Evolutionary conservation across 2,888 invertebrate genomes (phyloP).

Genomic region (Neoscelio sp.): DNA sequence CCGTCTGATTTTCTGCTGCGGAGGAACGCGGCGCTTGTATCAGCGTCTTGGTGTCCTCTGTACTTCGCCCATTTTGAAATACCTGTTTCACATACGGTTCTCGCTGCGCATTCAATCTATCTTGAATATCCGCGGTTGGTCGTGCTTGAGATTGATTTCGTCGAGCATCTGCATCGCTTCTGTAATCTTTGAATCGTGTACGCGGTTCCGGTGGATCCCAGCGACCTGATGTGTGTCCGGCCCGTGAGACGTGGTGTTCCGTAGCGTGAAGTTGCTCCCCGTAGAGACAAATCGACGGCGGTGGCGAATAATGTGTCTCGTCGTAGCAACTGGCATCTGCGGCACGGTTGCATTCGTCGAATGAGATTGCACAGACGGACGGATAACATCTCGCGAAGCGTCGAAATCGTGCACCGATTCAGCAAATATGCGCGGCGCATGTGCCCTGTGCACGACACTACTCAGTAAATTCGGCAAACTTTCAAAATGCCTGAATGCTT

Average conservation of each 20-base stretch:
- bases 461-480: neutral
- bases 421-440: neutral
- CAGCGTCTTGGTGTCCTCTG: neutral
- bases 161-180: neutral
- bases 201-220: slow-evolving; percentile 18
- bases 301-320: neutral
- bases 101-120: neutral
- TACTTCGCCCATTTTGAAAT: neutral
- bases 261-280: neutral
- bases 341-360: neutral
- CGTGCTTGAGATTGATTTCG: too few relatives aligned
- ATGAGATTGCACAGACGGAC: neutral
- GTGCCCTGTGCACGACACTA: neutral
- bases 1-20: neutral
- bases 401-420: neutral
- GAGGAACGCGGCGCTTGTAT: neutral
- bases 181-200: neutral
- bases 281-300: slow-evolving; percentile 9
- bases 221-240: neutral
- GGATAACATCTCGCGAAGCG: neutral
- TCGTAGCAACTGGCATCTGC: neutral
- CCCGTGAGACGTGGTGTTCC: neutral
- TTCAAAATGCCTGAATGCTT: neutral
- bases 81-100: neutral
- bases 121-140: neutral